Conservation (phyloP, 2,888 invertebrate genomes). For the Pandemis corylana region DNA sequence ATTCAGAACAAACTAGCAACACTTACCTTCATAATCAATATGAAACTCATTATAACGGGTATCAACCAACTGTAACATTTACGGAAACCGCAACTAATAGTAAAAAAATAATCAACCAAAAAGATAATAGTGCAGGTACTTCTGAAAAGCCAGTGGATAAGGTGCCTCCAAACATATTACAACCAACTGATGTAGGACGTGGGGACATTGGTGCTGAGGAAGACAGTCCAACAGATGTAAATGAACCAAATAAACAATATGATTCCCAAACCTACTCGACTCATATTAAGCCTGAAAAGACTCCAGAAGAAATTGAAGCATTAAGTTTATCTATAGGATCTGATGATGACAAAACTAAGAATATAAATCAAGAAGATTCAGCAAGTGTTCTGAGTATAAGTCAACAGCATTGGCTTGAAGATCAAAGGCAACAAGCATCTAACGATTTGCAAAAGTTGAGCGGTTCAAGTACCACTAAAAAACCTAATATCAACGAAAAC, state of each 20-base stretch:
- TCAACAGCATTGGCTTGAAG: slow-evolving; percentile 41
- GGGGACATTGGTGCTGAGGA: slow-evolving; percentile 63
- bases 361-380: slow-evolving; percentile 9
- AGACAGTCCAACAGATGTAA: slow-evolving; percentile 25
- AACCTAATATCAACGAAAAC: not conserved
- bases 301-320: slow-evolving; percentile 53
- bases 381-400: slow-evolving; percentile 33
- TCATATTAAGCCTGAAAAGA: slow-evolving; percentile 46
- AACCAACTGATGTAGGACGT: slow-evolving; percentile 53
- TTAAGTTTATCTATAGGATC: slow-evolving; percentile 49
- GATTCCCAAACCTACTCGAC: slow-evolving; percentile 31
- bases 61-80: slow-evolving; percentile 6
- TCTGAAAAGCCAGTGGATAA: slow-evolving; percentile 22
- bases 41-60: slow-evolving; percentile 21
- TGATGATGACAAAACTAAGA: slow-evolving; percentile 31
- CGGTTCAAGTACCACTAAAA: slow-evolving; percentile 11
- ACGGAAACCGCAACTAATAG: slow-evolving; percentile 1
- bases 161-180: slow-evolving; percentile 14
- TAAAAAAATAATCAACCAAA: slow-evolving; percentile 21
- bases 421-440: slow-evolving; percentile 42
- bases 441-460: slow-evolving; percentile 11
- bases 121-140: not conserved
- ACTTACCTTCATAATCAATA: slow-evolving; percentile 21
- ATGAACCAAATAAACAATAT: slow-evolving; percentile 36
- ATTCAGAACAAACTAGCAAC: slow-evolving; percentile 16